These are phyloP conservation scores for Pipistrellus pipistrellus DNA, from an alignment of 2,797 vertebrate genomes.

Conservation along the genomic window DNA sequence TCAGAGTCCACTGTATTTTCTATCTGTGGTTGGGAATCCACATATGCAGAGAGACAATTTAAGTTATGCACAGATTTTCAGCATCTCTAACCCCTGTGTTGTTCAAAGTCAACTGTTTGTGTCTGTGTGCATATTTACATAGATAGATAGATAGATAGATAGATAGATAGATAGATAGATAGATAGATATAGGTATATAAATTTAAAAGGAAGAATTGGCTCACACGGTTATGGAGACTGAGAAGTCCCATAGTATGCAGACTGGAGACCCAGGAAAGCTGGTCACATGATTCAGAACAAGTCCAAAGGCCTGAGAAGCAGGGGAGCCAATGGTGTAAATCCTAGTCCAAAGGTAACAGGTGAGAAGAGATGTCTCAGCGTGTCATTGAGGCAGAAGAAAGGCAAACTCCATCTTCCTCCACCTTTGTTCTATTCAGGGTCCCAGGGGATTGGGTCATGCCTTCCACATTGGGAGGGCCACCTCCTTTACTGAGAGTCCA, in stretches of 20 bases:
- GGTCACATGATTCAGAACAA: not conserved
- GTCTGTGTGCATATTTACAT: no score
- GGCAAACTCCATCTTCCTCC: not conserved
- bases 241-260: not conserved
- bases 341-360: not conserved
- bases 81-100: not conserved
- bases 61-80: not conserved
- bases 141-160: no score
- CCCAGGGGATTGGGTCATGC: not conserved
- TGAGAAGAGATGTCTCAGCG: not conserved
- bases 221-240: not conserved
- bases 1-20: not conserved
- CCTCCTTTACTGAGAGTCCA: not conserved
- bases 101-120: not conserved
- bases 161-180: no score
- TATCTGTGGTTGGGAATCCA: not conserved
- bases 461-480: not conserved
- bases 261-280: not conserved
- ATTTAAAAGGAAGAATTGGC: not conserved
- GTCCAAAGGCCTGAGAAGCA: not conserved
- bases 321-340: not conserved
- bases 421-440: not conserved
- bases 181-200: no score
- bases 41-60: not conserved
- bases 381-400: not conserved